Evolutionary conservation across 2,113 vertebrate species (phyloP).

Genomic region (Onychorhynchus coronatus): DNA sequence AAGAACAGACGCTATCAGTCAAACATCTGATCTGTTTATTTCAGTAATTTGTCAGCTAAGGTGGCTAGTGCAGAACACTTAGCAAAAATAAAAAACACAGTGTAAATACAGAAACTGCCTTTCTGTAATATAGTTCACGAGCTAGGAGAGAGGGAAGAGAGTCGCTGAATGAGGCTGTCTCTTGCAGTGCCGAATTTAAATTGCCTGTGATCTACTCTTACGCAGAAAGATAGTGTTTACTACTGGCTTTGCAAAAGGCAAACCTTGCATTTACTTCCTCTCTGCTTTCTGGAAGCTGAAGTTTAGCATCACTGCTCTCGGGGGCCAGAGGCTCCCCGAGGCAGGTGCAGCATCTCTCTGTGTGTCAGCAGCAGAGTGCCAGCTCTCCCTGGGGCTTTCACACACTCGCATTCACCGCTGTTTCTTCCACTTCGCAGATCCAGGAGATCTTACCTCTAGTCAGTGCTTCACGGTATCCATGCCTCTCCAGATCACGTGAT

Average conservation of each 20-base stretch:
- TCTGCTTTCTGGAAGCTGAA: not conserved
- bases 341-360: not conserved
- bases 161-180: not conserved
- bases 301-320: not conserved
- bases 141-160: not conserved
- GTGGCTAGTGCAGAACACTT: not conserved
- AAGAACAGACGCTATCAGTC: not conserved
- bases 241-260: not conserved
- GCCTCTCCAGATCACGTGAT: not conserved
- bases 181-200: not conserved
- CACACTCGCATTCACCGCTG: accelerated
- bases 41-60: not conserved
- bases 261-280: not conserved
- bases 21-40: not conserved
- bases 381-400: not conserved
- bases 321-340: not conserved
- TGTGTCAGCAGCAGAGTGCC: not conserved
- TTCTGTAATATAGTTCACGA: not conserved
- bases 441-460: not conserved
- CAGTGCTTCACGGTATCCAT: not conserved
- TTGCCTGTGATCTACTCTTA: not conserved
- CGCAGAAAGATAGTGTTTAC: not conserved
- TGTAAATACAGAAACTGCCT: not conserved
- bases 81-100: not conserved
- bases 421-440: not conserved